These are phyloP conservation scores for Hyles euphorbiae DNA, from an alignment of 1,140 invertebrate species.

Conservation along the genomic window DNA sequence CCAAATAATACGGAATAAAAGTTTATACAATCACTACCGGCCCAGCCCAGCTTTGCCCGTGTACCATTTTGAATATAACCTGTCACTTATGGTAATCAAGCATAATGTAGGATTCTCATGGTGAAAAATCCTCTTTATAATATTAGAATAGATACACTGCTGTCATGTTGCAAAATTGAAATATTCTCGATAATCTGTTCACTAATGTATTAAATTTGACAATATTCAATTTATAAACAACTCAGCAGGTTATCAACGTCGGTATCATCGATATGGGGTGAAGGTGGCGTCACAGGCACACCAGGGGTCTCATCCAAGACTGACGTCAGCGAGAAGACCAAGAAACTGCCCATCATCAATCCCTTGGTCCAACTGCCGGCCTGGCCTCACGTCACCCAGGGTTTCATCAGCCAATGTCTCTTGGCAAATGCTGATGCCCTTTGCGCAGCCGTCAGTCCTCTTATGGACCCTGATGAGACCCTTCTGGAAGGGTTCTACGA, in stretches of 20 bases:
- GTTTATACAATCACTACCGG: too few relatives aligned
- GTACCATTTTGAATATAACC: too few relatives aligned
- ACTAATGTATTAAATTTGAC: too few relatives aligned
- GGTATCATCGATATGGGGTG: slow-evolving; percentile 74
- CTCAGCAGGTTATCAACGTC: slow-evolving; percentile 66
- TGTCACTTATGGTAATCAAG: too few relatives aligned
- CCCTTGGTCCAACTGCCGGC: slow-evolving; percentile 89
- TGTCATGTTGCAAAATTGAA: too few relatives aligned
- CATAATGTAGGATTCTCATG: too few relatives aligned
- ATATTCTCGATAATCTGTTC: too few relatives aligned
- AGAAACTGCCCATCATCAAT: slow-evolving; percentile 92
- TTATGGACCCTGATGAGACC: slow-evolving; percentile 95
- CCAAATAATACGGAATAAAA: too few relatives aligned
- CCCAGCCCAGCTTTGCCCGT: too few relatives aligned
- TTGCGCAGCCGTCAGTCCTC: slow-evolving; percentile 94
- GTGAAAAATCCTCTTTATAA: too few relatives aligned
- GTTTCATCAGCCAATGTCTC: slow-evolving; percentile 80
- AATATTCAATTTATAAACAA: background rate
- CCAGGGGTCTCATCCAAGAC: slow-evolving; percentile 39
- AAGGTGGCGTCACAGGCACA: slow-evolving; percentile 38
- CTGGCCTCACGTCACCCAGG: slow-evolving; percentile 85
- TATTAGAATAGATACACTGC: too few relatives aligned
- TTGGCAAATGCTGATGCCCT: slow-evolving; percentile 97
- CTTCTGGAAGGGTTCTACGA: slow-evolving; percentile 94
- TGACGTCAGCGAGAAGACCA: slow-evolving; percentile 72